phyloP scores from a whole-genome alignment of 1,140 invertebrate genomes.

The Drosophila setifemur region DNA sequence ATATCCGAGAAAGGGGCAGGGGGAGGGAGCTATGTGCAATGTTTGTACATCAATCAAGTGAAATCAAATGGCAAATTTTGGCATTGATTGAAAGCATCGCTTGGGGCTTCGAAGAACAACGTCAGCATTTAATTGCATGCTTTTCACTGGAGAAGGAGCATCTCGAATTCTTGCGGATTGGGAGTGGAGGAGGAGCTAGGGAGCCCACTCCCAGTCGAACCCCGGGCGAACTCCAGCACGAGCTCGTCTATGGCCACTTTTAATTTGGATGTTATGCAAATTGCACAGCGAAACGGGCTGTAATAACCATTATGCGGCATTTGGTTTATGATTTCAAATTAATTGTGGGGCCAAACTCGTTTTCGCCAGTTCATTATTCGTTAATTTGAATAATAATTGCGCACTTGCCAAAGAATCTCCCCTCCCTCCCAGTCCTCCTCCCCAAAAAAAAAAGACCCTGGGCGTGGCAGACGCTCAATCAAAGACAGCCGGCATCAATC shows the following conservation, averaged over 20 bases:
- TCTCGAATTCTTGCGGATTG: neutral
- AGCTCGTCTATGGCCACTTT: conserved; percentile 12
- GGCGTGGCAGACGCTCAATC: conserved; percentile 12
- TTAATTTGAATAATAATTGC: conserved; percentile 53
- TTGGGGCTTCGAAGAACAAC: conserved; percentile 30
- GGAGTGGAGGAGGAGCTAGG: neutral
- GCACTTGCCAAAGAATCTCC: conserved; percentile 50
- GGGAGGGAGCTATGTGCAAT: conserved; percentile 17
- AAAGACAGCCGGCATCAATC: neutral
- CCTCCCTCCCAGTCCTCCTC: neutral
- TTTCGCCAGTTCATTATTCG: conserved; percentile 23
- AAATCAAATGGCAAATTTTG: conserved; percentile 66
- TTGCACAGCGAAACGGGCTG: conserved; percentile 62
- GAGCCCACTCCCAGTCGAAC: no score
- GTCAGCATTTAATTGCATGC: conserved; percentile 70
- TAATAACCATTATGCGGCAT: conserved; percentile 63
- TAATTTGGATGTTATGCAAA: conserved; percentile 66
- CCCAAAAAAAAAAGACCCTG: neutral
- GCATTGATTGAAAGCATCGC: conserved; percentile 71
- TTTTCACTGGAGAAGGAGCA: conserved; percentile 28
- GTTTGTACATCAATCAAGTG: conserved; percentile 77
- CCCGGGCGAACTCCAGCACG: neutral
- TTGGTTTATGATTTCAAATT: conserved; percentile 68
- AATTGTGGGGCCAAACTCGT: conserved; percentile 65
- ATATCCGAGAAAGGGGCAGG: neutral